phyloP scores from a whole-genome alignment of 2,888 invertebrate genomes.

The Keiferia lycopersicella region DNA sequence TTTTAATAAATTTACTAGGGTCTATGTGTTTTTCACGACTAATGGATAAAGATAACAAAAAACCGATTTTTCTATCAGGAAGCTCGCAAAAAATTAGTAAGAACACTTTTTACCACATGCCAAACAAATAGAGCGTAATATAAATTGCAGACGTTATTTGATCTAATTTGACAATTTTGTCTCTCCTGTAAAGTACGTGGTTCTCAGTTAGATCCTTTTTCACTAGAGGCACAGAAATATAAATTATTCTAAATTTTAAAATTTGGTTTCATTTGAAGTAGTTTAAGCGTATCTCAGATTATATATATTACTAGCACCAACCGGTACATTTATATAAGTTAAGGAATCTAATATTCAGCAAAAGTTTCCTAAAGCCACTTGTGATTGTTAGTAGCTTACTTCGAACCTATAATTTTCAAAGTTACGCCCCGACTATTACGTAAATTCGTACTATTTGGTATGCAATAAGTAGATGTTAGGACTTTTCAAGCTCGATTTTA shows the following conservation, averaged over 20 bases:
- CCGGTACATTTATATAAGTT: neutral
- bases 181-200: no score
- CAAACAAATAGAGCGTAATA: no score
- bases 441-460: slow-evolving; percentile 33
- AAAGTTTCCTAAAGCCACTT: slow-evolving; percentile 4
- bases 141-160: no score
- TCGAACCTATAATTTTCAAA: slow-evolving; percentile 38
- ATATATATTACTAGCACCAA: neutral
- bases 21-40: no score
- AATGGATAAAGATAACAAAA: no score
- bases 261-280: neutral
- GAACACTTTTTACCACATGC: no score
- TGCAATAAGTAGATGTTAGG: slow-evolving; percentile 28
- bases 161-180: no score
- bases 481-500: neutral
- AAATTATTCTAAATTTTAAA: slow-evolving; percentile 1
- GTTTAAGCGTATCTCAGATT: neutral
- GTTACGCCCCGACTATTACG: slow-evolving; percentile 43
- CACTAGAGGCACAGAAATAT: no score
- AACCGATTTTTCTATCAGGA: no score
- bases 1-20: no score
- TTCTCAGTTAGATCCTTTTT: no score
- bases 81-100: no score
- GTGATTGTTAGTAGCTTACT: slow-evolving; percentile 12
- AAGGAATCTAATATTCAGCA: slow-evolving; percentile 38